Percentiles rank a stretch among this genome's conserved stretches.
These are phyloP conservation scores for Apeltes quadracus DNA, from an alignment of 2,113 vertebrate genomes.

Conservation along the genomic window DNA sequence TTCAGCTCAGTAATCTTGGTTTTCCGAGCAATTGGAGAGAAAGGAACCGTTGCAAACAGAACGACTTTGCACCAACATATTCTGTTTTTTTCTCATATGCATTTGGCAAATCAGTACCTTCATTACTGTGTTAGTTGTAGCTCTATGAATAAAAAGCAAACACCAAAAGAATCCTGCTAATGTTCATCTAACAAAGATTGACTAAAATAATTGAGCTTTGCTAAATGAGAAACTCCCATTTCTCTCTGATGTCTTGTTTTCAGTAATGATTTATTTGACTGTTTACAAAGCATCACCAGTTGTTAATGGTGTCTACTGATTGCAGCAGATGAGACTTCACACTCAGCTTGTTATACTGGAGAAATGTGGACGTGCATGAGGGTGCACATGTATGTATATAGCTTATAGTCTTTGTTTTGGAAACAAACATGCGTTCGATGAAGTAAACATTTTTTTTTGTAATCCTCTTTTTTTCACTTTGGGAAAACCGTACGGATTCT, in stretches of 20 bases:
- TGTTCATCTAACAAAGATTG: constrained; percentile 1
- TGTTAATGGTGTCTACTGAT: constrained; percentile 59
- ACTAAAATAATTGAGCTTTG: constrained; percentile 24
- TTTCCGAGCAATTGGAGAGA: constrained; percentile 5
- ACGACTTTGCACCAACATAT: constrained; percentile 27
- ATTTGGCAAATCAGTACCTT: constrained; percentile 28
- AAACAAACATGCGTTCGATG: constrained; percentile 67
- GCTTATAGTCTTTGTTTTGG: constrained; percentile 64
- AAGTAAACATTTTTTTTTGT: constrained; percentile 70
- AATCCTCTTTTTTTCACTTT: constrained; percentile 39
- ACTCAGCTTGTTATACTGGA: constrained; percentile 8
- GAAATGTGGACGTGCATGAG: constrained; percentile 16
- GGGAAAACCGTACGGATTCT: constrained; percentile 50
- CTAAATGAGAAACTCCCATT: not conserved
- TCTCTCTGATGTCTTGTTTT: constrained; percentile 8
- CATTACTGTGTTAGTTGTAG: constrained; percentile 7
- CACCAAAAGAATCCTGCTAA: constrained; percentile 22
- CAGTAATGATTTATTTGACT: constrained; percentile 17
- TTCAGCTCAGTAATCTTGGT: not conserved
- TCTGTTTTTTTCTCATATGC: not conserved
- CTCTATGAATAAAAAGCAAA: constrained; percentile 20
- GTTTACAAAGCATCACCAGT: constrained; percentile 43
- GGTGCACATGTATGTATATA: constrained; percentile 38
- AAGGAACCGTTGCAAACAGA: constrained; percentile 6
- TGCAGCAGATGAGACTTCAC: constrained; percentile 17